Conservation (phyloP, 2,888 invertebrate genomes). For the Zygaena filipendulae region DNA sequence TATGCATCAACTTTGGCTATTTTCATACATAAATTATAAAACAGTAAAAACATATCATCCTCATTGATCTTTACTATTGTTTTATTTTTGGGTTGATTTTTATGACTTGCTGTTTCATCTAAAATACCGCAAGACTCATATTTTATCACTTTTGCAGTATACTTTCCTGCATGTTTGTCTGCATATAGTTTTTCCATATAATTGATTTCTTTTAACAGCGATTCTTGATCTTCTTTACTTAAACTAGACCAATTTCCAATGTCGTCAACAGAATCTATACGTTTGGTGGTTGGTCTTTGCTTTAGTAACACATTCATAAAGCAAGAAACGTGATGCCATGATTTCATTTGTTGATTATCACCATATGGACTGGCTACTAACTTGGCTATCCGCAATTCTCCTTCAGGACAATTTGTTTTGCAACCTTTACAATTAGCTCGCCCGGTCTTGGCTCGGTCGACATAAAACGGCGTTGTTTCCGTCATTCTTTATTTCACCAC, state of each 20-base stretch:
- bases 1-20: conserved; percentile 84
- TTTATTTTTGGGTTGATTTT: conserved; percentile 10
- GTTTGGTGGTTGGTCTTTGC: conserved; percentile 84
- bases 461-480: conserved; percentile 64
- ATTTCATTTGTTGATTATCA: conserved; percentile 80
- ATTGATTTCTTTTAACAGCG: conserved; percentile 72
- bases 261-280: conserved; percentile 82
- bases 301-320: conserved; percentile 82
- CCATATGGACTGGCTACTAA: conserved; percentile 81
- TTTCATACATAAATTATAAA: conserved; percentile 80
- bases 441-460: conserved; percentile 84
- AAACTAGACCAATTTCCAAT: conserved; percentile 81
- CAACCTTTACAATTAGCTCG: conserved; percentile 89
- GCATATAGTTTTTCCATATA: conserved; percentile 68
- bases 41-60: conserved; percentile 81
- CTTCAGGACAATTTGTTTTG: conserved; percentile 80
- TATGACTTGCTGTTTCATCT: not conserved
- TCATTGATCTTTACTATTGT: conserved; percentile 25
- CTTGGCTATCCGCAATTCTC: conserved; percentile 81
- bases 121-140: conserved; percentile 28
- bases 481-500: no score
- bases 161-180: conserved; percentile 59
- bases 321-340: conserved; percentile 85
- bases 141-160: conserved; percentile 43
- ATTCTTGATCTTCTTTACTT: conserved; percentile 73